Evolutionary conservation across 2,888 invertebrate genomes (phyloP), one percentile per base, ranked within the genome.

Genomic region (Aphrophora alni): DNA sequence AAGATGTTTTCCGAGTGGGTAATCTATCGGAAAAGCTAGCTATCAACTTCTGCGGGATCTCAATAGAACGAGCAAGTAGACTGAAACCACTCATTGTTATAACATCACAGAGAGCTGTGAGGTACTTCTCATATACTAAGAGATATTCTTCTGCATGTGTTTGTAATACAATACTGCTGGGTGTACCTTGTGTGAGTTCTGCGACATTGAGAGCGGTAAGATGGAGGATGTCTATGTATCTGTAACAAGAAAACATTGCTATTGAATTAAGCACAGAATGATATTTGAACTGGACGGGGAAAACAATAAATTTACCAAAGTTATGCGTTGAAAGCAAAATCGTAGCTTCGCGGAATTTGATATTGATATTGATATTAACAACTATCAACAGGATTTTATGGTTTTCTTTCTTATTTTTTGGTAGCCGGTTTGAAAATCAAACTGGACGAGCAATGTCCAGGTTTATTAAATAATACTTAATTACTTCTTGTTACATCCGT

Each of bases 31-130:
- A 89, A 87, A 92, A 92, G 84, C 91, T 88, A 86, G 90, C 90
- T 86, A 90, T 89, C 85, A 92, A 87, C 87, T 88, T 89, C 83
- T 90, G 89, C 26, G 92, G 91, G 75, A 92, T 89, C 85, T 93
- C 93, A 82, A 94, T 89, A 77, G 92, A 87, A 87, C 90, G 91
- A 83, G 92, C 91, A 79, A 94, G 92, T 85, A 93, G 92, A 70
- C 89, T 87, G 86, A 94, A 94, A 44, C 94, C 95, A 86, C 93
- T 92, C 83, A 94, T 90, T 84, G 93, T 93, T 86, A 93, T 92
- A 83, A 94, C 90, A 90, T 94, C 93, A 88, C 94, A 94, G 87
- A 94, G 90, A 85, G 92, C 70, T 12, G 51, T 1, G 17, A 78
- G 71, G 75, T 81, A 81, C 21, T 59, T 68, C 24, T 81, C 78